Evolutionary conservation across 2,888 invertebrate species (phyloP).

Genomic region (Psococerastis gibbosa): DNA sequence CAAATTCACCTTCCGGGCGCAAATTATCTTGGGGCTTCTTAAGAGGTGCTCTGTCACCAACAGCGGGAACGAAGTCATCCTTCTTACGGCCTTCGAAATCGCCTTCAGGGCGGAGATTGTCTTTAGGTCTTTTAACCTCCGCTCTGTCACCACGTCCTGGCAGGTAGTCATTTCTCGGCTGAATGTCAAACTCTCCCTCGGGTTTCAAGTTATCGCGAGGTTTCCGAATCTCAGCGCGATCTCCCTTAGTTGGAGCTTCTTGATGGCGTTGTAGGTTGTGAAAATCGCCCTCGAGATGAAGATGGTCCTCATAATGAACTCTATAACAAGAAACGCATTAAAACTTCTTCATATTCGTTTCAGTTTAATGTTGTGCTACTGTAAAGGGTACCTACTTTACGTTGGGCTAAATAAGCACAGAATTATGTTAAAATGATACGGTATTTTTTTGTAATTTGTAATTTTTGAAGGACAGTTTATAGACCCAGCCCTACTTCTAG

Average conservation of each 20-base stretch:
- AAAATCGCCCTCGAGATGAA: constrained; percentile 44
- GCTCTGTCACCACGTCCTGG: constrained; percentile 35
- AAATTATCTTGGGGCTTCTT: constrained; percentile 31
- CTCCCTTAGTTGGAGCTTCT: constrained; percentile 27
- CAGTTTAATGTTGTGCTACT: too few relatives aligned
- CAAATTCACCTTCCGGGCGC: constrained; percentile 28
- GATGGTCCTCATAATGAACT: constrained; percentile 35
- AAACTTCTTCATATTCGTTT: too few relatives aligned
- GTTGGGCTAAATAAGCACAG: too few relatives aligned
- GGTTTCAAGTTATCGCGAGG: constrained; percentile 25
- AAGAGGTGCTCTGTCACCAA: constrained; percentile 37
- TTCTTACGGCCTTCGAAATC: constrained; percentile 26
- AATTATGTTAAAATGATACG: too few relatives aligned
- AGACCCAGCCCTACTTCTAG: too few relatives aligned
- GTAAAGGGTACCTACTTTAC: too few relatives aligned
- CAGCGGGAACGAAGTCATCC: constrained; percentile 36
- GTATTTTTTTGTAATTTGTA: too few relatives aligned
- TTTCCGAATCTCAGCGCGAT: constrained; percentile 19
- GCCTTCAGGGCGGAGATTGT: constrained; percentile 27
- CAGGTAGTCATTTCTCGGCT: constrained; percentile 37
- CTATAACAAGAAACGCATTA: constrained; percentile 28
- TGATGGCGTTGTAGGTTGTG: constrained; percentile 32
- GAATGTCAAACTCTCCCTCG: constrained; percentile 25
- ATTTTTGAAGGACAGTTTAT: too few relatives aligned
- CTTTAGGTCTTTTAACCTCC: constrained; percentile 26